A percentile compares a stretch with the other conserved stretches of the same genome.
These are phyloP conservation scores for Trachelipus rathkii DNA, from an alignment of 1,140 invertebrate species.

Conservation along the genomic window DNA sequence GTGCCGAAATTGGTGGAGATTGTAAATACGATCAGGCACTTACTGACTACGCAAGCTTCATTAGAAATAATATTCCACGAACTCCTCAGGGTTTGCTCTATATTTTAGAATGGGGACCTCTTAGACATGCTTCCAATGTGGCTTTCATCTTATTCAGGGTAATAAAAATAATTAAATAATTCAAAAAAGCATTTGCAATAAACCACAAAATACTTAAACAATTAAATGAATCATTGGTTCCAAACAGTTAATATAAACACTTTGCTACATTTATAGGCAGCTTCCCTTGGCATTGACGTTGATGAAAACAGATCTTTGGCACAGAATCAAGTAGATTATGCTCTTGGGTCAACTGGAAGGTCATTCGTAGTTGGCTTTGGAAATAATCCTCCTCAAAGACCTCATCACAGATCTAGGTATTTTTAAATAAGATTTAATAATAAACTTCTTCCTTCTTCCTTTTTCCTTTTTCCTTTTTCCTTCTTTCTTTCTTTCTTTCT, in stretches of 20 bases:
- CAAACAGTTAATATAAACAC: too few species aligned
- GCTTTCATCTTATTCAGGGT: slow-evolving; percentile 41
- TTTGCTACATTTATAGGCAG: slow-evolving; percentile 46
- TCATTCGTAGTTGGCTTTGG: slow-evolving; percentile 65
- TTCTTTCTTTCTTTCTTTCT: too few species aligned
- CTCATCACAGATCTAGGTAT: slow-evolving; percentile 29
- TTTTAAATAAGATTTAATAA: too few species aligned
- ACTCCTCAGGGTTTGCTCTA: slow-evolving; percentile 29
- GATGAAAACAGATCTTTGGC: slow-evolving; percentile 56
- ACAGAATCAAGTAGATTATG: slow-evolving; percentile 61
- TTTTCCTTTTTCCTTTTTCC: too few species aligned
- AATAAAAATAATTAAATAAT: too few species aligned
- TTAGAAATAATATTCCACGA: not conserved
- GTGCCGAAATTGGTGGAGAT: too few species aligned
- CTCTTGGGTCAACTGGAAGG: slow-evolving; percentile 59
- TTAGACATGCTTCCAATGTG: slow-evolving; percentile 26
- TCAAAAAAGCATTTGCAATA: too few species aligned
- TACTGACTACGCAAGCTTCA: too few species aligned
- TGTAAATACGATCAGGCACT: too few species aligned
- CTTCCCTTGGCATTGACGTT: slow-evolving; percentile 50
- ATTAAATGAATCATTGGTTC: too few species aligned
- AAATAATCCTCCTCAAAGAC: slow-evolving; percentile 48
- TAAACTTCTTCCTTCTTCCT: too few species aligned
- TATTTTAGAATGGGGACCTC: slow-evolving; percentile 29
- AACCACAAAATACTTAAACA: too few species aligned